phyloP scores from a whole-genome alignment of 2,113 vertebrate genomes.

The Calidris pygmaea region DNA sequence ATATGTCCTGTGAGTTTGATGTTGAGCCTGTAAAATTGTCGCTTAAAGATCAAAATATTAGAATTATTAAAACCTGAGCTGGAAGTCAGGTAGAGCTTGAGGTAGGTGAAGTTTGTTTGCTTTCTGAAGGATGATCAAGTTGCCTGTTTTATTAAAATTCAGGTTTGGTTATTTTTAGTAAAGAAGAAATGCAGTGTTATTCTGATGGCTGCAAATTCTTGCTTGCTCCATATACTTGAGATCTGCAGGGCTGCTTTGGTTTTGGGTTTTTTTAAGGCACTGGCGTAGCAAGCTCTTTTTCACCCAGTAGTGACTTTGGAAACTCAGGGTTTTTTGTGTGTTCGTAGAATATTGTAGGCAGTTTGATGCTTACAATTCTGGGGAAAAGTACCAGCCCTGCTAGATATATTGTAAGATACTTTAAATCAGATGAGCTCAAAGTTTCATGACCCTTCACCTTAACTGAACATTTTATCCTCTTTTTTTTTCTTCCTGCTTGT shows the following conservation, averaged over 20 bases:
- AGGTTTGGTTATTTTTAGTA: conserved; percentile 7
- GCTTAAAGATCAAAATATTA: conserved; percentile 50
- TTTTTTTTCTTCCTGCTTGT: neutral
- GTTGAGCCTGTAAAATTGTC: conserved; percentile 49
- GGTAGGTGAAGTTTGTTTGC: neutral
- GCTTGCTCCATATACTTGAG: neutral
- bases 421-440: neutral
- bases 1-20: conserved; percentile 59
- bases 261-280: neutral
- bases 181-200: neutral
- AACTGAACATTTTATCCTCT: neutral
- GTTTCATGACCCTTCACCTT: neutral
- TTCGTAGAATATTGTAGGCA: neutral
- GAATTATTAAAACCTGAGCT: neutral
- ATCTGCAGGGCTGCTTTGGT: neutral
- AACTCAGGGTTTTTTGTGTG: neutral
- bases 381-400: neutral
- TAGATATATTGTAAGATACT: neutral
- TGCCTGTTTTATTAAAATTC: neutral
- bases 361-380: neutral
- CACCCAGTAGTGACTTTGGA: neutral
- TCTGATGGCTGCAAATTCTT: conserved; percentile 10
- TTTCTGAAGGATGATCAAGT: neutral
- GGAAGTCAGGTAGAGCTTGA: neutral
- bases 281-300: neutral